Evolutionary conservation across 2,797 vertebrate species (phyloP).

Genomic region (Lophotriccus pileatus): DNA sequence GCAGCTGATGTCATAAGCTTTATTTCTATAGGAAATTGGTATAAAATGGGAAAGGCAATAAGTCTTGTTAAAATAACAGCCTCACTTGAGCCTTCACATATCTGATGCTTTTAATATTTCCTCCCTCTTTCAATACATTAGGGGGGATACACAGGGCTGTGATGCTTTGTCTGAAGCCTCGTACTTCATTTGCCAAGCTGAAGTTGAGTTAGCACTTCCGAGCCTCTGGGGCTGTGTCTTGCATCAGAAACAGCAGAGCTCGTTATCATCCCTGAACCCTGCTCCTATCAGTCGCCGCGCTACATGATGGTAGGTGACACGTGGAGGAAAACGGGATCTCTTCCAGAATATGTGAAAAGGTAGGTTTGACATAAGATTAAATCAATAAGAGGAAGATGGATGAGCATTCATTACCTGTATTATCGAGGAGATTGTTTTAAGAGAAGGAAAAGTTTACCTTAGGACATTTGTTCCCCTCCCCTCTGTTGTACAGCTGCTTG

Average conservation of each 20-base stretch:
- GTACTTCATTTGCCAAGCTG: slow-evolving; percentile 1
- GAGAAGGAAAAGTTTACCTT: slow-evolving; percentile 39
- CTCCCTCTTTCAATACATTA: not conserved
- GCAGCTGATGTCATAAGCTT: not conserved
- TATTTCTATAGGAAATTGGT: not conserved
- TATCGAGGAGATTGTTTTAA: not conserved
- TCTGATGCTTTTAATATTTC: not conserved
- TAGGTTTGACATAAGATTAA: slow-evolving; percentile 25
- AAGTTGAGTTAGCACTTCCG: slow-evolving; percentile 11
- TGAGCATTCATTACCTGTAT: slow-evolving; percentile 35
- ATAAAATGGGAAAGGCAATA: slow-evolving; percentile 5
- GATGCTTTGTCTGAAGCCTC: not conserved
- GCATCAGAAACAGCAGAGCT: slow-evolving; percentile 21
- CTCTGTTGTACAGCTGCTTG: not conserved
- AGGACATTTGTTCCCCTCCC: not conserved
- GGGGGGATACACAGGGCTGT: not conserved
- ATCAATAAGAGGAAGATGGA: slow-evolving; percentile 56
- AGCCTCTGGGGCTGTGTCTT: slow-evolving; percentile 19
- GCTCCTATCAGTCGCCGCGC: not conserved
- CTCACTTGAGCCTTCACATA: not conserved
- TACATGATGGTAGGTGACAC: not conserved
- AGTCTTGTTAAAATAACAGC: not conserved
- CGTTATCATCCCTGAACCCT: not conserved
- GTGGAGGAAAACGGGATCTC: not conserved
- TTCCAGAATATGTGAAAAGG: slow-evolving; percentile 26